Base-by-base conservation (phyloP, 2,888 invertebrate genomes). In the Xiphydria camelus region DNA sequence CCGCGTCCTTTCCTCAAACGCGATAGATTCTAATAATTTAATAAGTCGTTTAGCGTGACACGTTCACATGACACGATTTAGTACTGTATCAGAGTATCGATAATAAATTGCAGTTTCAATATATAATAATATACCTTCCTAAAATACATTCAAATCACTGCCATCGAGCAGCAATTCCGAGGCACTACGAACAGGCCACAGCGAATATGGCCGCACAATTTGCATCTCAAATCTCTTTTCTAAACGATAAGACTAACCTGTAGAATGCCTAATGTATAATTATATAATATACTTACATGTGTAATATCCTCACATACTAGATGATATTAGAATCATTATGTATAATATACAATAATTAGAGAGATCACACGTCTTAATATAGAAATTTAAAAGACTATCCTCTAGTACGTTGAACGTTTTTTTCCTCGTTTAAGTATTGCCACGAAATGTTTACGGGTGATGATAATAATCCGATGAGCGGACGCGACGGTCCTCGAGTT, bases 171-270 rank as follows among this genome's bases (percentile, higher is more conserved):
- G 75, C 69, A 71, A 75, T 75, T 75, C 70, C 75, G 75, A 75
- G 75, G 75, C 75, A 75, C 75, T 75, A 75, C 75, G 68, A 75
- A 73, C 73, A 68, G 75, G 70, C 74, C 75, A 75, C 69, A 71
- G 61, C 66, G 63, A 70, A 67, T 69, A 73, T 74, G 75, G 72
- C 73, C 75, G 68, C 70, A 70, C 70, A 74, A 71, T 72, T 69
- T 64, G 68, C 68, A 68, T 69, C 70, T 68, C 67, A 66, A 67
- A 68, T 69, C 66, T 69, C 68, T 68, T 45, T 45, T 52, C 47
- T 47, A 53, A 57, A 51, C 43, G 29, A 57, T 53, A 57, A 55
- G 55, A 55, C 57, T 53, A 15, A 17, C 10, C 14, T 19, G 15
- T 19, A 57, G 54, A 58, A 61, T 57, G 49, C 59, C 64, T 66